Base-by-base conservation (phyloP, 2,113 vertebrate species). In the Tichodroma muraria region DNA sequence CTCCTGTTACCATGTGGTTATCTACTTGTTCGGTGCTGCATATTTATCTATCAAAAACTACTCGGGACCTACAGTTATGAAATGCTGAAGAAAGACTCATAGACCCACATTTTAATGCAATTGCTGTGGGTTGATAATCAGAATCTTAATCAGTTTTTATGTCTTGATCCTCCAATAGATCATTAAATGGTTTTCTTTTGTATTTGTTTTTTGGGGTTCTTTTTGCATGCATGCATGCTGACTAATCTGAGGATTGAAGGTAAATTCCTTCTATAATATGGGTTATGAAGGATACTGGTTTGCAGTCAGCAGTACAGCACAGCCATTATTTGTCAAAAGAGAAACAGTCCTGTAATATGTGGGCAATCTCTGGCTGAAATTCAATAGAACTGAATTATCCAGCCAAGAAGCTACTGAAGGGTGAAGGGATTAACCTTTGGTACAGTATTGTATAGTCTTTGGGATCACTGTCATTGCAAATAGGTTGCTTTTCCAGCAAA, bases 321-420 rank as follows among this genome's bases (percentile, higher is more conserved):
- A 96, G 84, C 87, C 8, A 11, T 91, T 82, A 70, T 73, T 68
- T 94, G 78, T 80, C 77, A 44, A 69, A 94, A 90, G 56, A 83
- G 52, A 68, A 96, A 59, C 13, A 80, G 65, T 71, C 77, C 24
- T 79, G 23, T 69, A 78, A 54, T 60, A 73, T 49, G 9, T 64
- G 50, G 61, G 63, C 47, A 47, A 54, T 50, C 78, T 27, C 64
- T 95, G 79, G 35, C 33, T 52, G 38, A 90, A 94, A 92, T 53
- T 94, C 80, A 76, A 18, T 25, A 49, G 56, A 63, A 84, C 33
- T 13, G 64, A 38, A 77, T 91, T 33, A 73, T 37, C 64, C 33
- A 61, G 68, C n/a, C 38, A 76, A 61, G 35, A 69, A 76, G 35
- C 20, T 30, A 50, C 64, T 37, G 63, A 93, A 60, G 37, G 72